These are phyloP conservation scores for Anadara kagoshimensis DNA, from an alignment of 1,140 invertebrate species.

Conservation along the genomic window DNA sequence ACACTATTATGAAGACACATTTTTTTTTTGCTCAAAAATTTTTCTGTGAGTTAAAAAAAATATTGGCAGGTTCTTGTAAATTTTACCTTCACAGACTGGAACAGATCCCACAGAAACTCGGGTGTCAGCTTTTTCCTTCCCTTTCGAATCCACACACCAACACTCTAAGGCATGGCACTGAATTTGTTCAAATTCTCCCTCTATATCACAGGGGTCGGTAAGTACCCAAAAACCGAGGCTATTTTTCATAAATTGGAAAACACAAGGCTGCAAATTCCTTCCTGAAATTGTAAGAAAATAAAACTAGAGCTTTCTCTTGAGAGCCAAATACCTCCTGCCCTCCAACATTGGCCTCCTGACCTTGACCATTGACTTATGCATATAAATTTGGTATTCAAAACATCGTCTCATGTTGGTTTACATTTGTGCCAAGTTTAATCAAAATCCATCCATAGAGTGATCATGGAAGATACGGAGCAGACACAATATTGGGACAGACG, in stretches of 20 bases:
- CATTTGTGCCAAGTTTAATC: not conserved
- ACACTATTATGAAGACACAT: no score
- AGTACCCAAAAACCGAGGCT: slow-evolving; percentile 46
- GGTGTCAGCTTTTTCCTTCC: slow-evolving; percentile 51
- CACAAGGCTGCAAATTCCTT: slow-evolving; percentile 58
- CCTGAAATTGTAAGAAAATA: slow-evolving; percentile 51
- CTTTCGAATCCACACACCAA: slow-evolving; percentile 62
- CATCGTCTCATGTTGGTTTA: no score
- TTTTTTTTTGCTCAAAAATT: no score
- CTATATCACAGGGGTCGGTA: slow-evolving; percentile 51
- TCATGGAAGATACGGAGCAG: not conserved
- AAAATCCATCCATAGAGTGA: not conserved
- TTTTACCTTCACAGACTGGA: slow-evolving; percentile 47
- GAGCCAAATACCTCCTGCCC: not conserved
- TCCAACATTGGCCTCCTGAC: no score
- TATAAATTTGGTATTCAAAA: no score
- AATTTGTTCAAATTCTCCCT: slow-evolving; percentile 53
- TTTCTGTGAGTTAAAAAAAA: no score
- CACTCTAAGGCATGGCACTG: slow-evolving; percentile 60
- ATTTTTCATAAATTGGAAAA: slow-evolving; percentile 52
- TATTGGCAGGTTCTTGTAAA: no score
- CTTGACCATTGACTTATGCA: no score
- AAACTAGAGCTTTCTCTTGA: not conserved
- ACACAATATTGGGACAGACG: no score
- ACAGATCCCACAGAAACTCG: slow-evolving; percentile 30